Base-by-base conservation (phyloP, 2,888 invertebrate species). In the Mesodorylaimus sp. region DNA sequence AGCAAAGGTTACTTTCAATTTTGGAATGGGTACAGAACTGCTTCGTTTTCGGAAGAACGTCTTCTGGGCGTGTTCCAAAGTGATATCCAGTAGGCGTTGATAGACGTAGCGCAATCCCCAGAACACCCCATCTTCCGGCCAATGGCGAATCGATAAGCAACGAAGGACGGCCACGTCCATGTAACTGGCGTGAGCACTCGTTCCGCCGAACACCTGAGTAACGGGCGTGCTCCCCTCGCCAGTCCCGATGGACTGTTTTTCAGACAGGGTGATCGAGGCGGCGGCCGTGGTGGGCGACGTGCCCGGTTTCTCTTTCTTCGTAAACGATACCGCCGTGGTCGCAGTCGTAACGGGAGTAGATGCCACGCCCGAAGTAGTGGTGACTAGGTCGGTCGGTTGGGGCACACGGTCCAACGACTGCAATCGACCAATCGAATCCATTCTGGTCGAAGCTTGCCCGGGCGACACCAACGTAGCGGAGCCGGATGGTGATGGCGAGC, bases 111-210 rank as follows among this genome's bases (percentile, higher is more conserved):
- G 83, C 28, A 95, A 70, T 16, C 88, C 89, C 97, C 97, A 97
- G 67, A 83, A 86, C 13, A 95, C 81, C 0, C 97, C 97, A 66
- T 95, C 93, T 66, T 95, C 93, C 64, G 86, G 82, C 97, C 97
- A 99, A 63, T 91, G 88, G 0, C 86, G 78, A 53, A 91, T 83
- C 65, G 97, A 91, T 16, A 99, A 75, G 66, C 95, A 93, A 47
- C 95, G 76, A 49, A 99, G 70, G 0, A 95, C 91, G 2, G 91
- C 88, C 0, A 99, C 86, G 68, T 99, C 97, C 50, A 97, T 73
- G 67, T 89, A 93, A 1, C 89, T 91, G 0, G 97, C 97, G n/a
- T 59, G 55, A 50, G 79, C 76, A 1, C 82, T 74, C 71, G 83
- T 77, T 7, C 24, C 43, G n/a, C 45, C 38, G 28, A 50, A 39